A percentile compares a stretch with the other conserved stretches of the same genome.
Conservation (phyloP, 1,140 invertebrate genomes). For the Caenorhabditis inopinata region DNA sequence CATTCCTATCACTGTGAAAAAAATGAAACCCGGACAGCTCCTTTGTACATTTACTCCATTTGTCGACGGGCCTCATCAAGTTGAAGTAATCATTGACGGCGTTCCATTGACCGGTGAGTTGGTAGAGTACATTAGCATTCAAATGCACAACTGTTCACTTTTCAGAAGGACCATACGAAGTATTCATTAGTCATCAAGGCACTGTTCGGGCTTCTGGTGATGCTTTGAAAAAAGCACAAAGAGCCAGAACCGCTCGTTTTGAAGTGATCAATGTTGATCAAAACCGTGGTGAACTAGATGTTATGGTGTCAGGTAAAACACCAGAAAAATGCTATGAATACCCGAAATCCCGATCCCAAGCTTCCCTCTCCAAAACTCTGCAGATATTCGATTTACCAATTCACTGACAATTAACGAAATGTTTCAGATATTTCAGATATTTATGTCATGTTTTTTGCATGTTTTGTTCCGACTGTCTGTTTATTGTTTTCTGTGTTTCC, state of each 20-base stretch:
- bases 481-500: background rate
- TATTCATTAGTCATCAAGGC: slow-evolving; percentile 53
- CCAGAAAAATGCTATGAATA: background rate
- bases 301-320: slow-evolving; percentile 68
- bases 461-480: background rate
- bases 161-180: slow-evolving; percentile 66
- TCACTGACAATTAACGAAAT: background rate
- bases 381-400: background rate
- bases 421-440: background rate
- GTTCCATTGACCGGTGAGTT: slow-evolving; percentile 65
- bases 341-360: background rate
- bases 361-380: background rate
- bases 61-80: slow-evolving; percentile 59
- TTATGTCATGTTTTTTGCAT: background rate
- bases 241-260: slow-evolving; percentile 72
- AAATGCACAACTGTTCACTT: background rate
- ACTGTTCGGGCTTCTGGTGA: slow-evolving; percentile 67
- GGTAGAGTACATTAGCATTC: background rate
- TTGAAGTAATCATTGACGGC: slow-evolving; percentile 61
- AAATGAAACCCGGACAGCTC: slow-evolving; percentile 55
- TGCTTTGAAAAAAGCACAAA: slow-evolving; percentile 71
- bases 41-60: slow-evolving; percentile 60
- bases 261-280: slow-evolving; percentile 71
- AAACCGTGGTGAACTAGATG: slow-evolving; percentile 67
- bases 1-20: slow-evolving; percentile 55